phyloP scores from a whole-genome alignment of 2,888 invertebrate genomes.

The Chorisops tibialis region DNA sequence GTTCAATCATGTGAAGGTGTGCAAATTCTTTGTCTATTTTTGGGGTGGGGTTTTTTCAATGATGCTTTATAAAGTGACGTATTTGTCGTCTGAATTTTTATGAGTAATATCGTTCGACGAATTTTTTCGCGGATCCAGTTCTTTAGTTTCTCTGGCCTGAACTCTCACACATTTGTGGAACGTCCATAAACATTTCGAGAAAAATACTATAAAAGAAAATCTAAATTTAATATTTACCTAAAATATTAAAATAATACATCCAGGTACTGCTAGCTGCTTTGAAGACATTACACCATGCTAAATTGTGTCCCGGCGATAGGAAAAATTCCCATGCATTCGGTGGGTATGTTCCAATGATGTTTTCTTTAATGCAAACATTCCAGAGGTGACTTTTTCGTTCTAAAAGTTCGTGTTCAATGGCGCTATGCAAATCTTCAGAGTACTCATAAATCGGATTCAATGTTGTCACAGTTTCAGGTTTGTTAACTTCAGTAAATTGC shows the following conservation, averaged over 20 bases:
- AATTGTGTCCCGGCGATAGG: constrained; percentile 63
- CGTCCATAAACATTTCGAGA: constrained; percentile 9
- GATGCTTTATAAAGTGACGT: too few relatives aligned
- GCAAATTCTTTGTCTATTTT: too few relatives aligned
- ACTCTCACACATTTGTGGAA: too few relatives aligned
- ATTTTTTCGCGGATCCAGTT: too few relatives aligned
- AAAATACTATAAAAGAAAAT: constrained; percentile 7
- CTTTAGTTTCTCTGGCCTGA: too few relatives aligned
- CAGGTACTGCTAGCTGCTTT: constrained; percentile 77
- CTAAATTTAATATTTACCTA: constrained; percentile 63
- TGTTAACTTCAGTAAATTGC: constrained; percentile 14
- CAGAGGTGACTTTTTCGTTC: constrained; percentile 53
- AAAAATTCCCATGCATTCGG: constrained; percentile 74
- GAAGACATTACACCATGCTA: constrained; percentile 74
- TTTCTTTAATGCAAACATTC: constrained; percentile 54
- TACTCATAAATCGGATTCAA: constrained; percentile 52
- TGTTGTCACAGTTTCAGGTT: constrained; percentile 39
- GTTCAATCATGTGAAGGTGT: too few relatives aligned
- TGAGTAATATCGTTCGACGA: too few relatives aligned
- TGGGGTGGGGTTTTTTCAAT: too few relatives aligned
- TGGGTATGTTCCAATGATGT: constrained; percentile 48
- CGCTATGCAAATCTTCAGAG: constrained; percentile 51
- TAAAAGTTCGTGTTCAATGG: constrained; percentile 55
- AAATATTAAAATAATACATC: constrained; percentile 74
- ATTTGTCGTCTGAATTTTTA: too few relatives aligned